These are phyloP conservation scores for Montipora efflorescens DNA, from an alignment of 64 coral and sea anemone species.

Conservation along the genomic window DNA sequence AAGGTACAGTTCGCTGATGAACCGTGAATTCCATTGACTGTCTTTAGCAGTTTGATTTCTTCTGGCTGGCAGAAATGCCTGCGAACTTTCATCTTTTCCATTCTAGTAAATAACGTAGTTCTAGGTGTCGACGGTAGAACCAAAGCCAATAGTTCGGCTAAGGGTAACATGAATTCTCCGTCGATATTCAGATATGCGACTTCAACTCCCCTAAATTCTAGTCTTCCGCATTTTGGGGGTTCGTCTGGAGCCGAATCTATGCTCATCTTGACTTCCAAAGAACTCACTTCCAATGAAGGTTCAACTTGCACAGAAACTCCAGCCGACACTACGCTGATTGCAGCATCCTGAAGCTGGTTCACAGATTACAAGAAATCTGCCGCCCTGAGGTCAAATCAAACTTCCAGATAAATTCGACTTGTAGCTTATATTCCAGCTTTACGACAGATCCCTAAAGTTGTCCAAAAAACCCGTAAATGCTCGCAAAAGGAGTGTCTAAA, in stretches of 20 bases:
- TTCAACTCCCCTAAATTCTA: constrained; percentile 88
- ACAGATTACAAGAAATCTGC: constrained; percentile 5
- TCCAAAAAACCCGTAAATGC: constrained; percentile 35
- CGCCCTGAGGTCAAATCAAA: constrained; percentile 19
- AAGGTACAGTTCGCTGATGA: constrained; percentile 94
- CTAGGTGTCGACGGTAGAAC: constrained; percentile 83
- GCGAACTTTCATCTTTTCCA: constrained; percentile 96
- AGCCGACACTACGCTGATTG: background rate
- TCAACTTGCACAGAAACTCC: constrained; percentile 8
- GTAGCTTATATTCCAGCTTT: background rate
- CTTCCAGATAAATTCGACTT: background rate
- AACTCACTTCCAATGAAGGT: background rate
- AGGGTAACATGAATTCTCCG: constrained; percentile 89
- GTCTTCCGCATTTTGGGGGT: constrained; percentile 62
- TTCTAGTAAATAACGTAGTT: constrained; percentile 95
- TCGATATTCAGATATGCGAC: constrained; percentile 92
- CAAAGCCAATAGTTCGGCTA: constrained; percentile 85
- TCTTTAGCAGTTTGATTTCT: constrained; percentile 94
- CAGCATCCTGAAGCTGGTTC: background rate
- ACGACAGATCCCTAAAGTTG: background rate
- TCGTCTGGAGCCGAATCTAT: constrained; percentile 6
- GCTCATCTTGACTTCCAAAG: constrained; percentile 23
- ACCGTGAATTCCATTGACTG: constrained; percentile 94
- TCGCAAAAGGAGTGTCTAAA: background rate
- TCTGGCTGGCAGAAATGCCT: constrained; percentile 92